Percentiles rank a stretch among this genome's conserved stretches.
phyloP scores from a whole-genome alignment of 2,113 vertebrate genomes.

The Sebastes schlegelii region DNA sequence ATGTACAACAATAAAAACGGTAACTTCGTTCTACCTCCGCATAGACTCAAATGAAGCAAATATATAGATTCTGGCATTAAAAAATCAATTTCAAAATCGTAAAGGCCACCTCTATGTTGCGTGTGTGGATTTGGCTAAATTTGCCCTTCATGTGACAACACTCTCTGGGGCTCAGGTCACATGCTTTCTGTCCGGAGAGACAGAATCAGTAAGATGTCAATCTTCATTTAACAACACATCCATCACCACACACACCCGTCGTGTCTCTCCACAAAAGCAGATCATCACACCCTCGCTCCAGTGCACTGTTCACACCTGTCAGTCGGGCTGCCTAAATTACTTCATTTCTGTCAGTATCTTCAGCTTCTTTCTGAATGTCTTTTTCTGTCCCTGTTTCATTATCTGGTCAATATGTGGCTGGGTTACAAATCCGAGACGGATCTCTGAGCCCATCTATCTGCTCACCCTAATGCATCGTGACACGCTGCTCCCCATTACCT shows the following conservation, averaged over 20 bases:
- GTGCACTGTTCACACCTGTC: constrained; percentile 42
- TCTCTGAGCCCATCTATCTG: constrained; percentile 28
- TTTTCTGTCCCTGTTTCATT: constrained; percentile 34
- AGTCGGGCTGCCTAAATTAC: constrained; percentile 45
- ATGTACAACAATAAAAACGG: no score
- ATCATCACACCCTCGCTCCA: constrained; percentile 32
- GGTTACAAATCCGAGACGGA: constrained; percentile 14
- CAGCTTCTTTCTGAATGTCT: constrained; percentile 3
- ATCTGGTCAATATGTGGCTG: constrained; percentile 31
- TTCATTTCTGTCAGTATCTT: constrained; percentile 38
- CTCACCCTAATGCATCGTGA: constrained; percentile 40
- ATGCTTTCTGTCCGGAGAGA: constrained; percentile 4
- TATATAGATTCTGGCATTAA: no score
- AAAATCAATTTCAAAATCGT: no score
- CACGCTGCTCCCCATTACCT: constrained; percentile 39
- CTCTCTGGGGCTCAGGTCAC: constrained; percentile 20
- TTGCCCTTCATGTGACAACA: neutral
- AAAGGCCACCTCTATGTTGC: no score
- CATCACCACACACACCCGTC: constrained; percentile 30
- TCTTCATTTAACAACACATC: constrained; percentile 50
- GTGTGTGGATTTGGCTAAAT: neutral
- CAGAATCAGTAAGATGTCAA: constrained; percentile 52
- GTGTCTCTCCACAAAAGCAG: constrained; percentile 5
- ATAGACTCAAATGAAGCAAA: no score
- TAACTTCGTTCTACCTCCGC: no score